phyloP scores from a whole-genome alignment of 2,113 vertebrate genomes.

The Pavo muticus region DNA sequence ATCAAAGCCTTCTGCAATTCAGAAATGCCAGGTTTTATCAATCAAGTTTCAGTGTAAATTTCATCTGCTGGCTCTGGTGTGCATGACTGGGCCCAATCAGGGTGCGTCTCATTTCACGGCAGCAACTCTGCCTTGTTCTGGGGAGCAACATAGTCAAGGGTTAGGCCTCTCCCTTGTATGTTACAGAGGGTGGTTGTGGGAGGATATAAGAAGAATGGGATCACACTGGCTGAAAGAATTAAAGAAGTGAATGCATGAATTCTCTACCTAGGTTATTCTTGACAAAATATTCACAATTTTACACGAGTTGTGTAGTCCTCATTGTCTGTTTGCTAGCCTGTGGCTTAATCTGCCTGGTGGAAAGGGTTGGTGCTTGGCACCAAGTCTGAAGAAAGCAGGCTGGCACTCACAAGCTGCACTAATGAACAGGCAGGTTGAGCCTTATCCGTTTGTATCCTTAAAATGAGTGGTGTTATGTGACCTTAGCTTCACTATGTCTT shows the following conservation, averaged over 20 bases:
- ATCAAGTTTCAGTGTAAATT: not conserved
- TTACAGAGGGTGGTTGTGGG: rapidly evolving
- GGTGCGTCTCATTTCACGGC: not conserved
- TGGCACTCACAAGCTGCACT: not conserved
- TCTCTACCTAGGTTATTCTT: not conserved
- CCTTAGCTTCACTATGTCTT: not conserved
- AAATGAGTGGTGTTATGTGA: not conserved
- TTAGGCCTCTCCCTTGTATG: not conserved
- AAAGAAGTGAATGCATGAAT: not conserved
- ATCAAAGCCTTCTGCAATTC: not conserved
- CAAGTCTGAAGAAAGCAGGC: not conserved
- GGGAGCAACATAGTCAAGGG: rapidly evolving
- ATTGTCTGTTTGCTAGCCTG: not conserved
- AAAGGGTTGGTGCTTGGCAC: rapidly evolving
- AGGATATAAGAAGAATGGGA: not conserved
- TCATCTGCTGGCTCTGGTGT: not conserved
- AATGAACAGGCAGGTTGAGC: rapidly evolving
- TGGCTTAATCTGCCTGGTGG: not conserved
- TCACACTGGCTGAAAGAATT: not conserved
- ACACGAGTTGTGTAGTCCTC: too few relatives aligned
- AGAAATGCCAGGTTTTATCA: not conserved
- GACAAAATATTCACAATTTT: not conserved
- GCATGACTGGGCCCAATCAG: rapidly evolving
- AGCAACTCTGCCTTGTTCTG: not conserved
- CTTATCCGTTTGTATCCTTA: not conserved